Base-by-base conservation (phyloP, 2,797 vertebrate genomes). In the Danio aesculapii region DNA sequence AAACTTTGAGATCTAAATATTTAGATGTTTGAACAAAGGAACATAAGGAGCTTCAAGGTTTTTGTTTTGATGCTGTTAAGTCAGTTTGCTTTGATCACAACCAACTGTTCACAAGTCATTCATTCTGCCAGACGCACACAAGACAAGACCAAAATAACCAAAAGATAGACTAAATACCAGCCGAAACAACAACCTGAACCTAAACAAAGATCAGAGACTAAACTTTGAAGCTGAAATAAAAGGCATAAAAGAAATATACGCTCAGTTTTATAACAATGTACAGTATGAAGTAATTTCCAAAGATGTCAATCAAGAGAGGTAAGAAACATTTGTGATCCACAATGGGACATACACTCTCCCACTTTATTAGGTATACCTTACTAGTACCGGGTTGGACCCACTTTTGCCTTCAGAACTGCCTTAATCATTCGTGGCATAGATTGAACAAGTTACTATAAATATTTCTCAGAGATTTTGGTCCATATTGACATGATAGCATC, bases 91-190 rank as follows among this genome's bases (percentile, higher is more conserved):
- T 71, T 62, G 57, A 79, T 79, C 68, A 63, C 21, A 77, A 47
- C 75, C 63, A 66, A 58, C 63, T 49, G 53, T 68, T 57, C 43
- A 49, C 30, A 43, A 62, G 19, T 62, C 57, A 62, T 43, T 79
- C 39, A 71, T n/a, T 52, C 17, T 62, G 19, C 16, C 53, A 69
- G 76, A 77, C 13, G 14, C 17, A 16, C 3, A 66, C 8, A 67
- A 67, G 52, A 79, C 53, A 17, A 39, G 73, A 75, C 59, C 3
- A 61, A 79, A 79, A 79, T 79, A 72, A 71, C 68, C 39, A 44
- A 71, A 55, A 21, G 49, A 21, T 39, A 62, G 77, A 70, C 58
- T 64, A 80, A 64, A 80, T 64, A 80, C 17, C 39, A 53, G 67
- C 41, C 12, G n/a, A 53, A 46, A 64, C 41, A 46, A 72, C 50